Evolutionary conservation across 2,113 vertebrate genomes (phyloP).

Genomic region (Phalacrocorax brasilianus): DNA sequence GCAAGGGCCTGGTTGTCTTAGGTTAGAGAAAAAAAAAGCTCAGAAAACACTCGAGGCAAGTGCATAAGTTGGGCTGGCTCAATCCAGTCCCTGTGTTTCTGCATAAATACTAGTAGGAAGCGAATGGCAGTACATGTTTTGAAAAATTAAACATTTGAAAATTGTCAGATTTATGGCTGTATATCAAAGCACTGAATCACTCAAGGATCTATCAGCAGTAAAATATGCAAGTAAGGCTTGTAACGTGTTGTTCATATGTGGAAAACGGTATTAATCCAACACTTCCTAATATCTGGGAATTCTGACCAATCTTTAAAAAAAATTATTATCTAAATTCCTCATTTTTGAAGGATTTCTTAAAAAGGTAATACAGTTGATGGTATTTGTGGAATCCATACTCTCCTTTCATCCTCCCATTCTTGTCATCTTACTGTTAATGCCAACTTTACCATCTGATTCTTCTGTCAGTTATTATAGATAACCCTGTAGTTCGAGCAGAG

Average conservation of each 20-base stretch:
- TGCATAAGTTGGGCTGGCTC: not conserved
- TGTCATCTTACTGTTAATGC: not conserved
- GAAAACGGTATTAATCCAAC: not conserved
- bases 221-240: not conserved
- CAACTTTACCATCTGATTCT: not conserved
- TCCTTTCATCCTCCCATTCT: not conserved
- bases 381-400: not conserved
- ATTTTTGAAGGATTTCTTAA: not conserved
- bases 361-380: not conserved
- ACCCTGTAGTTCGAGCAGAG: not conserved
- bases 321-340: not conserved
- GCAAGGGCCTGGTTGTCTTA: not conserved
- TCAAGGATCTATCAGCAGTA: not conserved
- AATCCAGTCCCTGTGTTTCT: not conserved
- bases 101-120: not conserved
- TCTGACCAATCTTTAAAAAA: not conserved
- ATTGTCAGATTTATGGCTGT: not conserved
- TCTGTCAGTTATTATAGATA: not conserved
- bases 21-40: not conserved
- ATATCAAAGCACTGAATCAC: not conserved
- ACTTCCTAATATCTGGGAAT: not conserved
- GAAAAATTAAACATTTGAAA: not conserved
- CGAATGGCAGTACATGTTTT: not conserved
- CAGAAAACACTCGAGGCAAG: not conserved
- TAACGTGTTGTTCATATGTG: not conserved